phyloP scores from a whole-genome alignment of 2,113 vertebrate species.

The Zosterops pallidus region DNA sequence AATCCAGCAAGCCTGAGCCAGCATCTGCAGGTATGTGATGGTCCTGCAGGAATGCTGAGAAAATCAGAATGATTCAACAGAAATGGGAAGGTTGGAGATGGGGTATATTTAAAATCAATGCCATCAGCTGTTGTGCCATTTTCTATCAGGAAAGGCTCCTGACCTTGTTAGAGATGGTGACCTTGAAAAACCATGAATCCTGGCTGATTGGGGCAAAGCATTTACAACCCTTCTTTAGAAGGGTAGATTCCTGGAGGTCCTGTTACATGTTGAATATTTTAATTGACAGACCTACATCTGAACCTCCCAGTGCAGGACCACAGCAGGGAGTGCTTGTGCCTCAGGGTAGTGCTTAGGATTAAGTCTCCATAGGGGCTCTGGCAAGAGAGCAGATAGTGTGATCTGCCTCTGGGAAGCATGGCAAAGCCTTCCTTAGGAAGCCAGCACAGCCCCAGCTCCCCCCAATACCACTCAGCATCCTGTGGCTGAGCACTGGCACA shows the following conservation, averaged over 20 bases:
- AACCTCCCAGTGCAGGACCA: not conserved
- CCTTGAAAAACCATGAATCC: not conserved
- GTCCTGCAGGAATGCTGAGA: not conserved
- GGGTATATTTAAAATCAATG: not conserved
- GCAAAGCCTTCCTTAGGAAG: too few species aligned
- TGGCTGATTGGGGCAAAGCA: not conserved
- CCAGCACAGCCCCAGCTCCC: too few species aligned
- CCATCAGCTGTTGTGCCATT: not conserved
- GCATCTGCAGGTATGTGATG: not conserved
- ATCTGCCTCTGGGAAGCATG: not conserved
- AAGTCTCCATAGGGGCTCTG: not conserved
- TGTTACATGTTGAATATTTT: not conserved
- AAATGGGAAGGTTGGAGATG: not conserved
- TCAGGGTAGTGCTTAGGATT: not conserved
- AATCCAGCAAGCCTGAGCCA: not conserved
- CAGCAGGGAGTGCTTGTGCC: accelerated
- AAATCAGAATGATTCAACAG: not conserved
- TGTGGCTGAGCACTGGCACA: too few species aligned
- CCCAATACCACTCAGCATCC: too few species aligned
- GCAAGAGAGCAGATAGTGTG: not conserved
- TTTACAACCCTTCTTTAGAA: not conserved
- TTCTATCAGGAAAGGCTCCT: not conserved
- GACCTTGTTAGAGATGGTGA: not conserved
- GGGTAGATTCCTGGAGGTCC: not conserved
- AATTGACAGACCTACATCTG: not conserved